A percentile compares a stretch with the other conserved stretches of the same genome.
phyloP scores from a whole-genome alignment of 2,797 vertebrate genomes.

The Liparis tanakae region DNA sequence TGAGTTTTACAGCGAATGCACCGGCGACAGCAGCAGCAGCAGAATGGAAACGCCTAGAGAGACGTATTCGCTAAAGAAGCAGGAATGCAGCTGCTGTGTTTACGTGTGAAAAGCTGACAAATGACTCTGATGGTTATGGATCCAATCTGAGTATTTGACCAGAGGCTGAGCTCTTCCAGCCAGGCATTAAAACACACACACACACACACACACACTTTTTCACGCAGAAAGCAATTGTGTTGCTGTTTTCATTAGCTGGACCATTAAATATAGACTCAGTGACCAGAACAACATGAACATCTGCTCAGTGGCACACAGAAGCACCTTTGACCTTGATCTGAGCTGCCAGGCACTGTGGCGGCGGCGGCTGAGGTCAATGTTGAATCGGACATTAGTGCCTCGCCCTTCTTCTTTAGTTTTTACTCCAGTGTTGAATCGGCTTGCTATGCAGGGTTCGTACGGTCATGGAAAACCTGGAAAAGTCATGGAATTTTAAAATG shows the following conservation, averaged over 20 bases:
- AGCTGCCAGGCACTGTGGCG: neutral
- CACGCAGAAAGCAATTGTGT: slow-evolving; percentile 15
- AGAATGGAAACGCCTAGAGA: slow-evolving; percentile 73
- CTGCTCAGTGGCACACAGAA: neutral
- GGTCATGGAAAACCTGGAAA: no score
- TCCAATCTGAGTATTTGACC: slow-evolving; percentile 63
- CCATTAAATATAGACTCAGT: slow-evolving; percentile 32
- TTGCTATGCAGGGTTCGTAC: no score
- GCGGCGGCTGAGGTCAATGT: neutral
- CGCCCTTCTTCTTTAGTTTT: neutral
- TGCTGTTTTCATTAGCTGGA: slow-evolving; percentile 38
- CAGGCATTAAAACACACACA: slow-evolving; percentile 36
- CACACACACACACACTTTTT: slow-evolving; percentile 5
- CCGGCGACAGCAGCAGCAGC: slow-evolving; percentile 48
- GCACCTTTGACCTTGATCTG: slow-evolving; percentile 2
- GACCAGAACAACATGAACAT: slow-evolving; percentile 22
- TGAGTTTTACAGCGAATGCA: slow-evolving; percentile 74
- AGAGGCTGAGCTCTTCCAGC: slow-evolving; percentile 57
- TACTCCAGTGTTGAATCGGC: neutral
- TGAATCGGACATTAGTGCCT: neutral
- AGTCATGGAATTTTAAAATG: no score
- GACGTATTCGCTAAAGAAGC: slow-evolving; percentile 65
- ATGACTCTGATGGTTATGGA: slow-evolving; percentile 61
- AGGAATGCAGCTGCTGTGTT: slow-evolving; percentile 67
- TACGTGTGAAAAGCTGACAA: slow-evolving; percentile 66